Conservation (phyloP, 2,113 vertebrate genomes). For the Anser cygnoides region DNA sequence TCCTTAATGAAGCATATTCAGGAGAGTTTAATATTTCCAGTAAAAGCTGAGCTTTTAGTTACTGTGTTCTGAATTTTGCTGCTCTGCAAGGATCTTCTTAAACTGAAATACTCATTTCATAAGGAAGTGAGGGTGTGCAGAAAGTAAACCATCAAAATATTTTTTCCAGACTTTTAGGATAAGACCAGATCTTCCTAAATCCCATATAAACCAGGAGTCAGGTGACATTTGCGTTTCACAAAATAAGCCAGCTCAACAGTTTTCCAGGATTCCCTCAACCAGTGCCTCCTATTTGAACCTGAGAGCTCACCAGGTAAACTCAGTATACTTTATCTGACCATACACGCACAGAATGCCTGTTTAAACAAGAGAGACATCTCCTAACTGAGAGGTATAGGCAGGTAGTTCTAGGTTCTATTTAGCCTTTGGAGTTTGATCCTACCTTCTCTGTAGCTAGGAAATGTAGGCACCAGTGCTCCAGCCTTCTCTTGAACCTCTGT, state of each 20-base stretch:
- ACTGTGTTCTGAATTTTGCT: background rate
- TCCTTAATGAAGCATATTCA: conserved; percentile 5
- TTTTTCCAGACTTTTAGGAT: background rate
- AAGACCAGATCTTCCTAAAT: background rate
- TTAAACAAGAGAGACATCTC: background rate
- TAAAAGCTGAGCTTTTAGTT: background rate
- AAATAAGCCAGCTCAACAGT: background rate
- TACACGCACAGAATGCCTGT: background rate
- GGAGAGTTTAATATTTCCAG: background rate
- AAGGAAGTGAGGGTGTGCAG: background rate
- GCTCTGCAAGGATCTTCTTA: background rate
- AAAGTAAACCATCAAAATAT: background rate
- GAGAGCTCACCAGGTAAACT: background rate
- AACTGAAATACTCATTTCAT: background rate
- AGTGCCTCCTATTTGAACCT: background rate
- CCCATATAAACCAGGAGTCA: background rate
- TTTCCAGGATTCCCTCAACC: background rate
- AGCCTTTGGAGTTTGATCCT: background rate
- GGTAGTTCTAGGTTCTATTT: background rate
- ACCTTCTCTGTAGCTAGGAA: background rate
- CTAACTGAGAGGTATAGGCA: background rate
- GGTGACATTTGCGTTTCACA: background rate
- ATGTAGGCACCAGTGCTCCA: background rate
- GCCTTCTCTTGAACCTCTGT: background rate
- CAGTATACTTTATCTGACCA: background rate